Evolutionary conservation across 2,113 vertebrate species (phyloP), one percentile per base, ranked within the genome.

Genomic region (Paradoxurus hermaphroditus): DNA sequence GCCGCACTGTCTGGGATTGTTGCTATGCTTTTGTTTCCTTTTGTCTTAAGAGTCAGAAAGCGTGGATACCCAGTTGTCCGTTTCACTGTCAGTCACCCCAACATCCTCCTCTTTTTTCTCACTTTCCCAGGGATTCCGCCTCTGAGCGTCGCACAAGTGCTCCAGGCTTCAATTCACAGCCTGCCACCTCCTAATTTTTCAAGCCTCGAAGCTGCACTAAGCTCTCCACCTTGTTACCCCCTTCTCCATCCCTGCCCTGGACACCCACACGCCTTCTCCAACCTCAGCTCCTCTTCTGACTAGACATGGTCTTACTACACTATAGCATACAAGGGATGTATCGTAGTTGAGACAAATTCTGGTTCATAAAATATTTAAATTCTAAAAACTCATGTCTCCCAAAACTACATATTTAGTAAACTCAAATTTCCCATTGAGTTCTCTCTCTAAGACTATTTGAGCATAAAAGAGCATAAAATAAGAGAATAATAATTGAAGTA

Each of bases 11-110:
- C 27, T 41, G 44, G 36, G 13, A 19, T 39, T 70, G n/a, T 13
- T 65, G 34, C 27, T 13, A 25, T n/a, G 39, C 1, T 86, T 85
- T 67, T 67, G 23, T 29, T 77, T 39, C 65, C 19, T 9, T 65
- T 92, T 27, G 13, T n/a, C 5, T 3, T 3, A 77, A 15, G 14
- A 10, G 27, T 51, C 4, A 34, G 59, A 93, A 1, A 2, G 19
- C 0, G 2, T 41, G 6, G 4, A 12, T 25, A 21, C 53, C 19
- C 2, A 1, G 3, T 78, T 23, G 36, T 78, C 19, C 3, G 0
- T 34, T 44, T 93, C 56, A 78, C 10, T 39, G 44, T 4, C 59
- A 27, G 7, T 86, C 46, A 86, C 59, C 44, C 67, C 59, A 86
- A 19, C 15, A 27, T 10, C 56, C 19, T 51, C 56, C 27, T 51